Base-by-base conservation (phyloP, 1,140 invertebrate species). In the Lepeophtheirus salmonis region DNA sequence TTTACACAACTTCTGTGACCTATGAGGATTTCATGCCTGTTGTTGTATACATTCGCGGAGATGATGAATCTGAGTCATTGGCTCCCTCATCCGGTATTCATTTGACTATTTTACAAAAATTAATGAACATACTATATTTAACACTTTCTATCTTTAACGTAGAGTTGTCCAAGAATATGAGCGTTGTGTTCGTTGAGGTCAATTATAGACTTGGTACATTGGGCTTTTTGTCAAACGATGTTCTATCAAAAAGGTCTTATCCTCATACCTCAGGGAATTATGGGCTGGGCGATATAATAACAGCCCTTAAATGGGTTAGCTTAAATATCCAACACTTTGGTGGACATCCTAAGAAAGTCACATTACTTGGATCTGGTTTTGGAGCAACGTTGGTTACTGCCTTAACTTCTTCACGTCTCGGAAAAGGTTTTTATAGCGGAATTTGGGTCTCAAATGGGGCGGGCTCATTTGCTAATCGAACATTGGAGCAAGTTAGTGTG, bases 181-280 rank as follows among this genome's bases (percentile, higher is more conserved):
- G 87, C 66, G 81, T 89, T 3, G 79, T 89, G 12, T 84, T 88
- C 66, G 84, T 89, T 0, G 74, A 80, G 60, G 83, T 86, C 2
- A 86, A 87, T 63, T 86, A 89, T 50, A 64, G 70, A 2, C 65
- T 85, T 50, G 84, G 83, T 1, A 72, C 80, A 13, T 79, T 89
- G 16, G 86, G 86, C 6, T 89, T 89, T 67, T 71, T 89, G 1
- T 78, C 84, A 0, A 69, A 80, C 0, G 79, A 83, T 30, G 73
- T 78, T 0, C 67, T 89, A 0, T 80, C 83, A 0, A 75, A 56
- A 60, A 58, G 79, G 0, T 75, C 78, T 17, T 80, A 84, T 68
- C 82, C 82, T 0, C 76, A 72, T 3, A 82, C 80, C 0, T 86
- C 85, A 0, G 86, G 86, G n/a, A 89, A 90, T 67, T 89, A 89